phyloP scores from a whole-genome alignment of 2,797 vertebrate genomes.

The Circus cinereus region DNA sequence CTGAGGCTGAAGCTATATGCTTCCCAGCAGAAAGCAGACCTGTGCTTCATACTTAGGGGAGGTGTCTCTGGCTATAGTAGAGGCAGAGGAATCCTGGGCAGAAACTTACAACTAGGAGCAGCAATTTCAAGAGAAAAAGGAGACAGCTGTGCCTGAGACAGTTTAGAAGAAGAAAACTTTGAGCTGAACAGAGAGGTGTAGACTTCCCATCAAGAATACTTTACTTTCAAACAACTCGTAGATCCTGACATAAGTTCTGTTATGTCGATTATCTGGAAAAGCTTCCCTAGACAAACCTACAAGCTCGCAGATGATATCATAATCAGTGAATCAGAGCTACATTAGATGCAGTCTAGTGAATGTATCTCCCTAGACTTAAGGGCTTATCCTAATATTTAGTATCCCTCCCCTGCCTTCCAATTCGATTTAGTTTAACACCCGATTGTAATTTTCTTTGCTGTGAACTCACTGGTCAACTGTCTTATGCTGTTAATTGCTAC shows the following conservation, averaged over 20 bases:
- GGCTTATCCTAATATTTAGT: not conserved
- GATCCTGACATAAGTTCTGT: not conserved
- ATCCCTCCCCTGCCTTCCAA: not conserved
- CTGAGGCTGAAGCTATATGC: conserved; percentile 74
- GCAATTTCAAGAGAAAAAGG: conserved; percentile 61
- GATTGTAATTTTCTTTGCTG: not conserved
- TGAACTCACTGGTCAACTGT: not conserved
- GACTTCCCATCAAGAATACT: not conserved
- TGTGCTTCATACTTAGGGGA: conserved; percentile 69
- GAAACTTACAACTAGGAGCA: conserved; percentile 67
- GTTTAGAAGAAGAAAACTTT: conserved; percentile 67
- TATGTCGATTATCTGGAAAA: not conserved
- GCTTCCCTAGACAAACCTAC: not conserved
- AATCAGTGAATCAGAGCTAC: not conserved
- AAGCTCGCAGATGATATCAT: not conserved
- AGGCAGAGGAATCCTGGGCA: conserved; percentile 67
- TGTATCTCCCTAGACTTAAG: not conserved
- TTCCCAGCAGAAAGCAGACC: conserved; percentile 74
- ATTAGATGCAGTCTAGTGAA: not conserved
- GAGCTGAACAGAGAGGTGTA: conserved; percentile 71
- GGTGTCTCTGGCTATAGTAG: conserved; percentile 40
- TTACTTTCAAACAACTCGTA: not conserved
- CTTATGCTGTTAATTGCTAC: not conserved
- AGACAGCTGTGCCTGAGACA: conserved; percentile 54
- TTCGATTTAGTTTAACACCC: not conserved